Conservation (phyloP, 1,140 invertebrate species). For the Ceratitis capitata region DNA sequence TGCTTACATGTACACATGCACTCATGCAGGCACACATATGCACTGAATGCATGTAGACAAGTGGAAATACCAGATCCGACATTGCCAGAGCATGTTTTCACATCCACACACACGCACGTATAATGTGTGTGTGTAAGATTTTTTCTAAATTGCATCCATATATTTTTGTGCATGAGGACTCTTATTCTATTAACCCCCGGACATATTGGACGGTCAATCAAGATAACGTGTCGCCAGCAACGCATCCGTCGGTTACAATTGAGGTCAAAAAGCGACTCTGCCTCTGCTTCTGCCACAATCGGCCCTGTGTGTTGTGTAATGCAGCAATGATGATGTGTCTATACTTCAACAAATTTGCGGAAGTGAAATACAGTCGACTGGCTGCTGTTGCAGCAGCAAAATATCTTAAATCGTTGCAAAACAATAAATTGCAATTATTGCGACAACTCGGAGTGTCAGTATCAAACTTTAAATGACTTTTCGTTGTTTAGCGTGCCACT, state of each 20-base stretch:
- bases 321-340: not conserved
- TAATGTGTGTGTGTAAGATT: not conserved
- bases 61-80: too few species aligned
- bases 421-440: conserved; percentile 20
- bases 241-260: not conserved
- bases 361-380: not conserved
- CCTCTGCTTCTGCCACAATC: not conserved
- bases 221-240: conserved; percentile 7
- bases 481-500: not conserved
- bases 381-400: not conserved
- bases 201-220: conserved; percentile 10
- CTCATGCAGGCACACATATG: too few species aligned
- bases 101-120: not conserved
- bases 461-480: not conserved
- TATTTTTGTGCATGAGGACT: not conserved
- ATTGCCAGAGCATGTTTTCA: too few species aligned
- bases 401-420: not conserved
- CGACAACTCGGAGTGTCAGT: not conserved
- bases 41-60: too few species aligned
- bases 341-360: not conserved
- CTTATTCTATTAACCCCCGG: conserved; percentile 6
- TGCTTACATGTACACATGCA: not conserved
- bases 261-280: not conserved
- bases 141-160: not conserved
- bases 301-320: not conserved